Percentiles rank a stretch among this genome's conserved stretches.
These are phyloP conservation scores for Coptotermes formosanus DNA, from an alignment of 1,140 invertebrate genomes.

Conservation along the genomic window DNA sequence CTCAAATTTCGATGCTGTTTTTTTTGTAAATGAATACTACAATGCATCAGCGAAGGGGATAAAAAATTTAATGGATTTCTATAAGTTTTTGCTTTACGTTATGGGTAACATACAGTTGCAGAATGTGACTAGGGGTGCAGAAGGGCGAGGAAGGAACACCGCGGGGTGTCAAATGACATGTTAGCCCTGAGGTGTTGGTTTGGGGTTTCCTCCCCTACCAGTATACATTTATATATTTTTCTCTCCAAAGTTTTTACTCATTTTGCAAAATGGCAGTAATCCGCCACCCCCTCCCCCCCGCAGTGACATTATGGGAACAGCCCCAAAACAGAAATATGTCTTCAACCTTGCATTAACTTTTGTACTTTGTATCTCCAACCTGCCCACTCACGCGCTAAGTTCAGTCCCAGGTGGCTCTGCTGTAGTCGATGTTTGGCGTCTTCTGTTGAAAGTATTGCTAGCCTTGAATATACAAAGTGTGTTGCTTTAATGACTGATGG, in stretches of 20 bases:
- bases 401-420: background rate
- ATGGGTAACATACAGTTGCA: background rate
- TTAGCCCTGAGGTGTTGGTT: conserved; percentile 3
- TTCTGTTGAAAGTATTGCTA: too few relatives aligned
- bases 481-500: too few relatives aligned
- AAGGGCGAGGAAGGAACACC: background rate
- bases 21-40: conserved; percentile 6
- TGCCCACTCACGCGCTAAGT: background rate
- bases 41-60: background rate
- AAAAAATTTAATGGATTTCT: background rate
- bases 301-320: background rate
- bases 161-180: conserved; percentile 7
- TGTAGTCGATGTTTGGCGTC: too few relatives aligned
- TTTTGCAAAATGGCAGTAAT: background rate
- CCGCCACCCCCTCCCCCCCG: too few relatives aligned
- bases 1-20: background rate
- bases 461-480: too few relatives aligned
- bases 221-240: background rate
- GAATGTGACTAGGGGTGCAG: background rate
- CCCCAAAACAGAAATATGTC: background rate
- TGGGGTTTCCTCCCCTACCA: background rate
- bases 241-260: background rate
- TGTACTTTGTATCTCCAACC: background rate
- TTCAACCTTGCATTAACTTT: background rate
- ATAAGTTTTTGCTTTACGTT: background rate